Evolutionary conservation across 2,888 invertebrate species (phyloP).

Genomic region (Thymelicus acteon): DNA sequence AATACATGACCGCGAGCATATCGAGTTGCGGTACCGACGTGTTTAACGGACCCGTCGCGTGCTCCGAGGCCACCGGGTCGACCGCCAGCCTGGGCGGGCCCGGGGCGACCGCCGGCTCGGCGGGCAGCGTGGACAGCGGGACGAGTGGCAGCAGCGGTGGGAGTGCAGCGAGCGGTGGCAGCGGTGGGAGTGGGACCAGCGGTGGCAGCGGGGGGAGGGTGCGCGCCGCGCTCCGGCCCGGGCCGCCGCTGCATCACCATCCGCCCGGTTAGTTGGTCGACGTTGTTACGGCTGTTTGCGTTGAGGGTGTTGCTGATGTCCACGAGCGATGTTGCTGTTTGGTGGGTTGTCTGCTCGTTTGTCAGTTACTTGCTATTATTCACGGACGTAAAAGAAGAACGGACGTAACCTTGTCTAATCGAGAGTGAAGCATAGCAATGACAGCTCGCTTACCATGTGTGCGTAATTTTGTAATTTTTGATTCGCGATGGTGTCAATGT

Average conservation of each 20-base stretch:
- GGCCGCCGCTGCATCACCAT: conserved; percentile 70
- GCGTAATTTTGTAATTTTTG: no score
- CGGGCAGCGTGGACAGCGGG: not conserved
- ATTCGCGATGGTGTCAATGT: no score
- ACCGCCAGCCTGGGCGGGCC: not conserved
- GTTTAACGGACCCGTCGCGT: not conserved
- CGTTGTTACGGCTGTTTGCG: no score
- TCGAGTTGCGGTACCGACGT: conserved; percentile 26
- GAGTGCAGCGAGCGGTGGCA: not conserved
- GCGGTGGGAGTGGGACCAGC: conserved; percentile 17
- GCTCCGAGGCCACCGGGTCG: not conserved
- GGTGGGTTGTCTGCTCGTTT: no score
- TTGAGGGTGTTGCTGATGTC: no score
- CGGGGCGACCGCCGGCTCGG: not conserved
- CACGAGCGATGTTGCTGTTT: no score
- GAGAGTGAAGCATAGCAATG: no score
- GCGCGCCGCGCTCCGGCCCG: conserved; percentile 60
- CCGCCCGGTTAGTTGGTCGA: conserved; percentile 62
- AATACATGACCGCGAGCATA: conserved; percentile 30
- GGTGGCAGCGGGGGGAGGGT: conserved; percentile 40
- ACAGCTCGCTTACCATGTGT: no score
- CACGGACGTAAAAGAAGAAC: no score
- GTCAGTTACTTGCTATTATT: no score
- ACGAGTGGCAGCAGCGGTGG: not conserved
- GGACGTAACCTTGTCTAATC: no score